phyloP scores from a whole-genome alignment of 2,797 vertebrate genomes.

The Urophycis tenuis region DNA sequence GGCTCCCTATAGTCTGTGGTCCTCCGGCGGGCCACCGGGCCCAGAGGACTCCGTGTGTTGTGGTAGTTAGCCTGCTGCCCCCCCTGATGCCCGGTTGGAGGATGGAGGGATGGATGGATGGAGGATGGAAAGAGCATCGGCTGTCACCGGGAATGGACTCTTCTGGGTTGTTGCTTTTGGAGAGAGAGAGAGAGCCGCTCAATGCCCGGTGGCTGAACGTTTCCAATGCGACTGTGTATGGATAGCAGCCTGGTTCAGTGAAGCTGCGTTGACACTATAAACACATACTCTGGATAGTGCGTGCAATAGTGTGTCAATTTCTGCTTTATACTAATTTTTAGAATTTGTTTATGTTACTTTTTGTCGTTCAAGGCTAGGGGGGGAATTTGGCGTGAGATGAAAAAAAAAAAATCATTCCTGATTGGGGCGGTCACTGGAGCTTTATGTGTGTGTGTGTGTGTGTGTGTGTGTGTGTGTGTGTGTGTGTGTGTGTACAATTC shows the following conservation, averaged over 20 bases:
- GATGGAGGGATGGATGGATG: slow-evolving; percentile 22
- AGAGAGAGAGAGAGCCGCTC: slow-evolving; percentile 38
- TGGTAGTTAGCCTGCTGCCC: slow-evolving; percentile 28
- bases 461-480: slow-evolving; percentile 31
- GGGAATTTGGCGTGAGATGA: slow-evolving; percentile 51
- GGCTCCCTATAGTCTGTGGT: slow-evolving; percentile 24
- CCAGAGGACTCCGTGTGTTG: slow-evolving; percentile 9
- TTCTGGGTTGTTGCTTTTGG: slow-evolving; percentile 25
- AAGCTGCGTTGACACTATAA: slow-evolving; percentile 37
- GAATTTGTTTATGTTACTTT: slow-evolving; percentile 43
- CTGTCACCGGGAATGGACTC: slow-evolving; percentile 33
- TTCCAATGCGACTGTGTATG: slow-evolving; percentile 9
- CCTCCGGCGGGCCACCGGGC: neutral
- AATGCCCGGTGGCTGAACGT: slow-evolving; percentile 22
- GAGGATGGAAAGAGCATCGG: slow-evolving; percentile 24
- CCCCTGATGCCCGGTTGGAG: slow-evolving; percentile 12
- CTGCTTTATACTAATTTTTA: slow-evolving; percentile 46
- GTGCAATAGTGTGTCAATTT: slow-evolving; percentile 35
- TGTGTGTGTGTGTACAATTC: slow-evolving; percentile 26
- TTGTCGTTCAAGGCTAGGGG: slow-evolving; percentile 50
- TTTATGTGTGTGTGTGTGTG: slow-evolving; percentile 32
- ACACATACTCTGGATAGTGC: slow-evolving; percentile 26
- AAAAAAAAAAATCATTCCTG: slow-evolving; percentile 64
- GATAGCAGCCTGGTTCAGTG: slow-evolving; percentile 29
- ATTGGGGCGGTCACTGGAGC: slow-evolving; percentile 72